These are phyloP conservation scores for Automeris io DNA, from an alignment of 2,888 invertebrate genomes.

Conservation along the genomic window DNA sequence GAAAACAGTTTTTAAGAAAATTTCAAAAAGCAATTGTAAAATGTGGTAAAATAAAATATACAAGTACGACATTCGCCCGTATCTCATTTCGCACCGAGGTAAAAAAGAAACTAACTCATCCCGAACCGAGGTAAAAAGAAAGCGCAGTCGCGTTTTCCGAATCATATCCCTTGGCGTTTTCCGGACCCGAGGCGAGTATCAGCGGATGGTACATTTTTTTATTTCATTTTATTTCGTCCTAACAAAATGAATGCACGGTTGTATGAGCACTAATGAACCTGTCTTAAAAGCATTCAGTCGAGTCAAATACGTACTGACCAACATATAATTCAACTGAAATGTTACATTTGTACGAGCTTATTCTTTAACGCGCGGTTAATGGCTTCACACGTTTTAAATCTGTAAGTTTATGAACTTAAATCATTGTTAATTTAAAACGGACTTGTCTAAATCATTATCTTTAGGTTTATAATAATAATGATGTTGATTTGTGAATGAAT, in stretches of 20 bases:
- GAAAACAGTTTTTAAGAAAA: neutral
- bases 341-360: neutral
- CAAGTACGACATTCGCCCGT: constrained; percentile 7
- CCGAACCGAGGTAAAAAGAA: constrained; percentile 20
- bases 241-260: constrained; percentile 41
- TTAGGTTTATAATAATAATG: no score
- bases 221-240: constrained; percentile 36
- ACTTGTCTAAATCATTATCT: no score
- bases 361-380: neutral
- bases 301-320: constrained; percentile 27
- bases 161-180: constrained; percentile 33
- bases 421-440: no score
- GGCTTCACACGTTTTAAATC: no score
- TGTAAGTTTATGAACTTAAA: no score
- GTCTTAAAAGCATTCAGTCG: constrained; percentile 38
- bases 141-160: constrained; percentile 28
- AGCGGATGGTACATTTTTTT: constrained; percentile 29
- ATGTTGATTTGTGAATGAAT: no score
- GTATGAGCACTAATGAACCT: constrained; percentile 52
- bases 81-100: constrained; percentile 17
- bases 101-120: constrained; percentile 18
- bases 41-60: constrained; percentile 2
- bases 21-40: constrained; percentile 3
- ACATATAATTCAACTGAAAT: constrained; percentile 26
- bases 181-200: constrained; percentile 21